These are phyloP conservation scores for Pocota personata DNA, from an alignment of 2,888 invertebrate genomes.

Conservation along the genomic window DNA sequence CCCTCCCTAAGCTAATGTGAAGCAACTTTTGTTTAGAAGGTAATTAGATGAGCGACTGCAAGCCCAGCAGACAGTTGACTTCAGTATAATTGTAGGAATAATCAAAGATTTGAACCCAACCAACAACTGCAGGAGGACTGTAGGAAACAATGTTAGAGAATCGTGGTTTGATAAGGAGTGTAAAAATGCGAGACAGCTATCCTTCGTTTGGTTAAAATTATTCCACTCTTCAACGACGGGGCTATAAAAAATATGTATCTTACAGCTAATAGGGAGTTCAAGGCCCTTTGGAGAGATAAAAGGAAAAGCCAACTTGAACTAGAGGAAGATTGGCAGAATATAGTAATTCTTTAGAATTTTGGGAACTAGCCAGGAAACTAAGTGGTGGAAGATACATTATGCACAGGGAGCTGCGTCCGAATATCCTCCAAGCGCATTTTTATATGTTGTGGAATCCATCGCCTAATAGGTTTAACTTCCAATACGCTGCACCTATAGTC, in stretches of 20 bases:
- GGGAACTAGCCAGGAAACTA: neutral
- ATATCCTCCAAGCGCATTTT: neutral
- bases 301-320: neutral
- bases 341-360: neutral
- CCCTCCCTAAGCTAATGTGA: neutral
- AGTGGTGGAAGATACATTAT: neutral
- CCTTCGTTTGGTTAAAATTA: neutral
- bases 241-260: neutral
- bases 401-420: neutral
- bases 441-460: neutral
- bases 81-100: neutral
- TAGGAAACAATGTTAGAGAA: neutral
- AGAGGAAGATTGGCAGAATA: neutral
- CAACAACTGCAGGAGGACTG: neutral
- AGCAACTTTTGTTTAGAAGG: neutral
- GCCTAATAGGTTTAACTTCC: neutral
- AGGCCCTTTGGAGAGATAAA: neutral
- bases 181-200: neutral
- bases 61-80: neutral
- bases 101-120: neutral
- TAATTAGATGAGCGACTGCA: neutral
- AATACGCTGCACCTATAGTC: neutral
- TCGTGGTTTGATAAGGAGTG: neutral
- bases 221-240: neutral
- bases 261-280: neutral